Evolutionary conservation across 2,888 invertebrate genomes (phyloP).

Genomic region (Drosophila nr. medialis): DNA sequence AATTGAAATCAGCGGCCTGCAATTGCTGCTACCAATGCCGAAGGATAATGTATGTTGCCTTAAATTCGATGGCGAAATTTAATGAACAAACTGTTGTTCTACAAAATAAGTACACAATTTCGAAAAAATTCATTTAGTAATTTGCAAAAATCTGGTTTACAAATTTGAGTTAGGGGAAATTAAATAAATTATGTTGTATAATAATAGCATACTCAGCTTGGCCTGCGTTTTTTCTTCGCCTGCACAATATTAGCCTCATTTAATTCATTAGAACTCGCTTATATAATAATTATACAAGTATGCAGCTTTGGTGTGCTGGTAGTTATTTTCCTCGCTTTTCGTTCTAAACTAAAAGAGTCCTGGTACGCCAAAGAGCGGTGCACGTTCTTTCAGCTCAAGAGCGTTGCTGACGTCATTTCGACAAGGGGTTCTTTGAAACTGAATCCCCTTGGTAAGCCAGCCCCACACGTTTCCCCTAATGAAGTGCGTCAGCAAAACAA

Average conservation of each 20-base stretch:
- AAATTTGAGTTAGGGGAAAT: neutral
- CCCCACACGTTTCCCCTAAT: neutral
- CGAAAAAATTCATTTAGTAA: neutral
- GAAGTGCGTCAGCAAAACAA: constrained; percentile 21
- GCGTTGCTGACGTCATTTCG: constrained; percentile 8
- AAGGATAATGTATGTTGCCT: constrained; percentile 11
- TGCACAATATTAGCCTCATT: neutral
- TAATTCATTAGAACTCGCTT: neutral
- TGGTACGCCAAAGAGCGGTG: neutral
- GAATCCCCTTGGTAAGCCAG: constrained; percentile 1
- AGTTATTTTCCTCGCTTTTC: neutral
- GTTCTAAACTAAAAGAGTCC: neutral
- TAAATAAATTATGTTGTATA: neutral
- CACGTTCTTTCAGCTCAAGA: neutral
- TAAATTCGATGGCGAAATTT: constrained; percentile 22
- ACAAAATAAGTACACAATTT: constrained; percentile 4
- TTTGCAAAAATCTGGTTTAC: neutral
- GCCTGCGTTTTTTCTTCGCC: neutral
- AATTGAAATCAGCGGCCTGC: constrained; percentile 43
- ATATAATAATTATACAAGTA: neutral
- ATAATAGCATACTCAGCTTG: too few species aligned
- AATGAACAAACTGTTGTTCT: constrained; percentile 15
- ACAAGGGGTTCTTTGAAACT: constrained; percentile 10
- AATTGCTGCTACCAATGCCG: constrained; percentile 13
- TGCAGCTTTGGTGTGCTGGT: neutral